Base-by-base conservation (phyloP, 35 echinoderm and acorn worm species). In the Apostichopus parvimensis region DNA sequence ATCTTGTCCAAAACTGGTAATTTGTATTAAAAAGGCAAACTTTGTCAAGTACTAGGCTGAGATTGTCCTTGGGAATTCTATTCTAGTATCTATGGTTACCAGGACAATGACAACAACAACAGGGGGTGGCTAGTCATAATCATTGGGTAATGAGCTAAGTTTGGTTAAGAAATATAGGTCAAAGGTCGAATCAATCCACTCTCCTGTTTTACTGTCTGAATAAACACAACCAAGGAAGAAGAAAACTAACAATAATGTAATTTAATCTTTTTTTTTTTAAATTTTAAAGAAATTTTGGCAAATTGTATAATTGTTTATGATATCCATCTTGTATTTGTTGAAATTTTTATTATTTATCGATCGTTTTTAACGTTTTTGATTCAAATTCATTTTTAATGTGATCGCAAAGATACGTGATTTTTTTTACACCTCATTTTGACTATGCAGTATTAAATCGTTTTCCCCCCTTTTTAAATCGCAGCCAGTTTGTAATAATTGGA, bases 291-390 rank as follows among this genome's bases (percentile, higher is more conserved):
- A 1, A 1, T 12, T 11, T 68, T 68, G 11, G 64, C 11, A 11
- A 68, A 68, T 68, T 68, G 64, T 68, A 68, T 68, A 68, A 68
- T 68, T 68, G 64, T 68, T 45, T 68, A 68, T 68, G 64, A 68
- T 68, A 68, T 14, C 64, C 64, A 11, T 14, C 64, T 4, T 68
- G 64, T 68, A 68, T 18, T 68, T 18, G 11, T 68, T 45, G 34
- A 45, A 45, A 4, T 4, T 45, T 45, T 45, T 45, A 45, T 68
- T 68, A 68, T 14, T 68, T 68, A 68, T 4, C 18, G 64, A 68
- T 68, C 64, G 18, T 68, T 68, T 68, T 68, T 14, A 68, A 68
- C 0, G 64, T 68, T 68, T 68, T 68, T 18, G 18, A 14, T 68
- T 14, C 11, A 0, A 45, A 45, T 45, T 45, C 34, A 68, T 68